Base-by-base conservation (phyloP, 2,888 invertebrate genomes). In the Caenorhabditis auriculariae region DNA sequence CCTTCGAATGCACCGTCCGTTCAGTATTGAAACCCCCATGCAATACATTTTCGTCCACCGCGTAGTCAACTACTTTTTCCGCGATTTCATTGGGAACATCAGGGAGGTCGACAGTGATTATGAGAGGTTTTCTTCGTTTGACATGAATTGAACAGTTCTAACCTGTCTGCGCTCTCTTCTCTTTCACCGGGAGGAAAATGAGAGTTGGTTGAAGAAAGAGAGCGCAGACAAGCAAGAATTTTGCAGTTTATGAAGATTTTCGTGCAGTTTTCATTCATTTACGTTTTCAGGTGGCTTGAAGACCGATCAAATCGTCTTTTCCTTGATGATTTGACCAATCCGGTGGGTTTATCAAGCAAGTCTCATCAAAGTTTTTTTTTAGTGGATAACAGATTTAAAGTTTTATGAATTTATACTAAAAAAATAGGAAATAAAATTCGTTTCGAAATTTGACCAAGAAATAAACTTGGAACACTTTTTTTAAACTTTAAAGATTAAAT, bases 1-100 rank as follows among this genome's bases (percentile, higher is more conserved):
- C 51, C 60, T 79, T 6, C 71, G 79, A 5, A 64, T 72, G 9
- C 59, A 61, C 27, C 76, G 79, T 7, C 62, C 79, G 6, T 79
- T 76, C 54, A 43, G 70, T 29, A 64, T 79, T 46, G 79, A 79
- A 54, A 79, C 79, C 4, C 79, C 79, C 23, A 77, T 79, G 76
- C 79, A 79, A 45, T 70, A 63, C 45, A 47, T 70, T 0, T 70
- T 62, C 32, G 60, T 70, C 1, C 66, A 67, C 43, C 62, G 70
- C 4, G 50, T 76, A 12, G 70, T 79, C 26, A 61, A 63, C 21
- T 61, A 72, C 54, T 79, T 79, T 57, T 71, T 76, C 58, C 65
- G 68, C 1, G 64, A 67, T 29, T 24, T 67, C n/a, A 54, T 61
- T 23, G 71, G 74, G 4, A 52, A 56, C 6, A 59, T 69, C 2